phyloP scores from a whole-genome alignment of 2,888 invertebrate species.

The Periphyllus acericola region DNA sequence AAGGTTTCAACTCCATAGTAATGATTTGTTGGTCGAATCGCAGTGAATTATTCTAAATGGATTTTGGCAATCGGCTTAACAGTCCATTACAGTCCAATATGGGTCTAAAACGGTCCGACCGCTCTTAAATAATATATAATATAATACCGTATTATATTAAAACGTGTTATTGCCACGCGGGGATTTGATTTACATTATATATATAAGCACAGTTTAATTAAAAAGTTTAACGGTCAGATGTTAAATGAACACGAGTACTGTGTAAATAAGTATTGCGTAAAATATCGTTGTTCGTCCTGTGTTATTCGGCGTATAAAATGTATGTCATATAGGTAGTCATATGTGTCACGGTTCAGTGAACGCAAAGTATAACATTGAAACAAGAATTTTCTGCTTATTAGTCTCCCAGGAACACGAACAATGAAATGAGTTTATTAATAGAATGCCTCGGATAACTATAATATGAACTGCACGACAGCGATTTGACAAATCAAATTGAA shows the following conservation, averaged over 20 bases:
- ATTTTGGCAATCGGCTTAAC: slow-evolving; percentile 22
- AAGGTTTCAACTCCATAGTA: background rate
- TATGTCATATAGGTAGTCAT: background rate
- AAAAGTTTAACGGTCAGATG: background rate
- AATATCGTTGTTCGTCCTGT: background rate
- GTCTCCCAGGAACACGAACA: background rate
- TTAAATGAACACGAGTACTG: background rate
- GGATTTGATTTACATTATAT: background rate
- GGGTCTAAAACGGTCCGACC: background rate
- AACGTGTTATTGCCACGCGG: background rate
- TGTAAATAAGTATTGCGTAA: background rate
- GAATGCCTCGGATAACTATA: background rate
- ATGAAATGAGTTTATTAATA: slow-evolving; percentile 22
- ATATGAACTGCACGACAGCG: background rate
- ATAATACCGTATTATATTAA: background rate
- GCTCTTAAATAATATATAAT: slow-evolving; percentile 23
- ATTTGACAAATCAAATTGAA: background rate
- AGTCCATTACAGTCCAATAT: slow-evolving; percentile 11
- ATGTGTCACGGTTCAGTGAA: background rate
- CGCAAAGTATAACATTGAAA: background rate
- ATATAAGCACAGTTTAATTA: background rate
- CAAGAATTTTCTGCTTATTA: background rate
- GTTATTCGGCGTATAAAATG: background rate
- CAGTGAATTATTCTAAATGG: background rate
- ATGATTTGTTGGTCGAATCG: background rate